Base-by-base conservation (phyloP, 2,113 vertebrate genomes). In the Leucosticte australis region DNA sequence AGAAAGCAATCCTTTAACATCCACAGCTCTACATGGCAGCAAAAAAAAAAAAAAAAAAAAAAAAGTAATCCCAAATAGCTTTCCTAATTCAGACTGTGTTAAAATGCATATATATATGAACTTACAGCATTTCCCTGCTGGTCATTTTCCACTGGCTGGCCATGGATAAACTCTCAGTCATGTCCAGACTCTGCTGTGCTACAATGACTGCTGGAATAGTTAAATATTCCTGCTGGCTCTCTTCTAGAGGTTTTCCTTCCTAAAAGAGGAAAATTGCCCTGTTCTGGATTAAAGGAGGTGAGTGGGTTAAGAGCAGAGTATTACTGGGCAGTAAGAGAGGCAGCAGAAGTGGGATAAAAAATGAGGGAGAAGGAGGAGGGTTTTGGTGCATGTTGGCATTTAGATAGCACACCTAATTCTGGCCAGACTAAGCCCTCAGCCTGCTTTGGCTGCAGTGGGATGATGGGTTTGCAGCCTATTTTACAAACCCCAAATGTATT, bases 81-180 rank as follows among this genome's bases (percentile, higher is more conserved):
- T 95, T 95, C 31, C 85, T 88, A 81, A 81, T 70, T 86, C 1
- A 0, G 15, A 33, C 30, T 55, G n/a, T 33, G 35, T 80, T 70
- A 83, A 86, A 83, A 57, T n/a, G 16, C n/a, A 1, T 62, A 47
- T 52, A 30, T 39, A 20, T 35, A 16, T 35, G 64, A 56, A 75
- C 14, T 33, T 81, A 83, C 11, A 82, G 77, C 53, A 49, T 83
- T 83, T 81, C 37, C 57, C 27, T 85, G 37, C 33, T 0, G 10
- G 68, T 60, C 53, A 52, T 92, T 86, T 96, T 92, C 83, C 77
- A 81, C 65, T 87, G 77, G 44, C 80, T 93, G 73, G 39, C 26
- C 53, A 56, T 41, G 89, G 85, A 82, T 70, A 67, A 90, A 82
- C 53, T 69, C 69, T 78, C 76, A 24, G 21, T 46, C 55, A 53